These are phyloP conservation scores for Ptychobarbus kaznakovi DNA, from an alignment of 2,797 vertebrate species.

Conservation along the genomic window DNA sequence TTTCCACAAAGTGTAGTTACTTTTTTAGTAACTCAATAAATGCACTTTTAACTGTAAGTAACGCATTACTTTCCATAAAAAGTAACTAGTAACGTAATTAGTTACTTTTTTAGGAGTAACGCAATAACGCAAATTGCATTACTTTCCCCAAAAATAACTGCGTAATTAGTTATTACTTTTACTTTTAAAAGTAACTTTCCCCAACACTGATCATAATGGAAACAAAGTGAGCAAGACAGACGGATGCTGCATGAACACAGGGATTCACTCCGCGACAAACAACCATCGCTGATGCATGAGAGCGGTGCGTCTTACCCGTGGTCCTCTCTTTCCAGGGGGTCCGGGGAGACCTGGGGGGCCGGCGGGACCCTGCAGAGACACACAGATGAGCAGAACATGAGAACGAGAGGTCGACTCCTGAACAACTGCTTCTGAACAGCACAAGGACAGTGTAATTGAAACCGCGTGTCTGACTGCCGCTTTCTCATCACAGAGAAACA, in stretches of 20 bases:
- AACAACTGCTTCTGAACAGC: background rate
- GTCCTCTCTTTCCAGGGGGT: conserved; percentile 90
- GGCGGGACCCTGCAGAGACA: conserved; percentile 84
- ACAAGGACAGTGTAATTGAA: background rate
- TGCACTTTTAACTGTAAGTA: too few relatives aligned
- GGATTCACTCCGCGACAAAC: too few relatives aligned
- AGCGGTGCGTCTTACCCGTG: conserved; percentile 82
- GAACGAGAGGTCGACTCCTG: conserved; percentile 56
- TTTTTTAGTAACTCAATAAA: too few relatives aligned
- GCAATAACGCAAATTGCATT: too few relatives aligned
- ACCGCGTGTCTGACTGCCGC: background rate
- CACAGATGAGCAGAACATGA: conserved; percentile 17
- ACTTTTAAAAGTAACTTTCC: too few relatives aligned
- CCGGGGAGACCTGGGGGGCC: conserved; percentile 92
- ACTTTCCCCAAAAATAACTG: too few relatives aligned
- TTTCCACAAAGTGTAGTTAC: too few relatives aligned
- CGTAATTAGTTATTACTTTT: too few relatives aligned
- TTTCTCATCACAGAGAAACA: background rate
- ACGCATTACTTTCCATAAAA: too few relatives aligned
- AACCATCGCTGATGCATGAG: background rate
- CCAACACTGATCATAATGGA: background rate
- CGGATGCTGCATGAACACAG: background rate
- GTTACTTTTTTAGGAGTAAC: too few relatives aligned
- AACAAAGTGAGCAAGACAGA: background rate
- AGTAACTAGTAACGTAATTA: too few relatives aligned